Percentiles rank a stretch among this genome's conserved stretches.
These are phyloP conservation scores for Cladopsammia gracilis DNA, from an alignment of 64 coral and sea anemone genomes.

Conservation along the genomic window DNA sequence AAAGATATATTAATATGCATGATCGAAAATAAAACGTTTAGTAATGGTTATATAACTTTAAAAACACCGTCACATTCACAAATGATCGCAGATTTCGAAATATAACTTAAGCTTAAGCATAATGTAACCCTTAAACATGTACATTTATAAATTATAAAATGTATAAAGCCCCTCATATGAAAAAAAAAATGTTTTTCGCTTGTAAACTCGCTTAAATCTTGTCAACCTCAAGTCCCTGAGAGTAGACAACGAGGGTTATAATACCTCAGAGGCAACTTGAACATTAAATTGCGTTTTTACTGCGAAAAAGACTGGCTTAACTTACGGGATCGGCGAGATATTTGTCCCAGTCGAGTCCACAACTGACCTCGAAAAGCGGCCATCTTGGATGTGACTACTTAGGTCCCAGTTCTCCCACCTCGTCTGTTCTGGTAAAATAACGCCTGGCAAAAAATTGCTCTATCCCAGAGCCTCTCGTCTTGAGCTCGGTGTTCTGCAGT, in stretches of 20 bases:
- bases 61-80: too few relatives aligned
- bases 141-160: too few relatives aligned
- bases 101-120: too few relatives aligned
- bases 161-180: too few relatives aligned
- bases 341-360: background rate
- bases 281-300: background rate
- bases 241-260: background rate
- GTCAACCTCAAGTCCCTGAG: background rate
- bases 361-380: slow-evolving; percentile 14
- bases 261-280: background rate
- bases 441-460: slow-evolving; percentile 8
- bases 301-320: background rate
- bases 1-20: too few relatives aligned
- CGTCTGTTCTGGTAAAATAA: background rate
- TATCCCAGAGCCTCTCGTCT: background rate
- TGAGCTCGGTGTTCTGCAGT: background rate
- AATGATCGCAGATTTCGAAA: too few relatives aligned
- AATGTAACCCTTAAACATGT: too few relatives aligned
- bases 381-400: background rate
- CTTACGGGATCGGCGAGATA: slow-evolving; percentile 16
- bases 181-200: too few relatives aligned
- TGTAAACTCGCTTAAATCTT: too few relatives aligned
- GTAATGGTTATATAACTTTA: too few relatives aligned
- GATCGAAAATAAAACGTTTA: too few relatives aligned
- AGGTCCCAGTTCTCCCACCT: background rate